Conservation (phyloP, 2,113 vertebrate genomes). For the sheep (Ovis aries) region DNA sequence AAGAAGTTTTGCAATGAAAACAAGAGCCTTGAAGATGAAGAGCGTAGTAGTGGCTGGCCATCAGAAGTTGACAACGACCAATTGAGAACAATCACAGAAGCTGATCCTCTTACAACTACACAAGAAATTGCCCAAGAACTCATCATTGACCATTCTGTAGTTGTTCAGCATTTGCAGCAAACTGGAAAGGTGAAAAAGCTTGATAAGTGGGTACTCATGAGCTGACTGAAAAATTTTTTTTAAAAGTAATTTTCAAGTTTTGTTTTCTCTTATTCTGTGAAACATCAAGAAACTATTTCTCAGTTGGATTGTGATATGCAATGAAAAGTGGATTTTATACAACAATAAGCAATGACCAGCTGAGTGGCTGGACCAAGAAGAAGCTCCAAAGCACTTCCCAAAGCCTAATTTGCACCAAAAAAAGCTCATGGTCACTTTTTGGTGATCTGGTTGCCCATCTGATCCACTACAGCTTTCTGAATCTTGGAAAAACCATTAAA, state of each 20-base stretch:
- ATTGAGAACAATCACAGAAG: background rate
- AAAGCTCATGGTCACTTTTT: background rate
- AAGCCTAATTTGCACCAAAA: background rate
- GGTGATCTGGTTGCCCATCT: background rate
- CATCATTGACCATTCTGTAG: background rate
- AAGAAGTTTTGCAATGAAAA: background rate
- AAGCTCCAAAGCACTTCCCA: background rate
- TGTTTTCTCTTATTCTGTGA: background rate
- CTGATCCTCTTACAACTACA: background rate
- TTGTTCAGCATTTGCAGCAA: background rate
- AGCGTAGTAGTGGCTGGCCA: background rate
- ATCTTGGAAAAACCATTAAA: background rate
- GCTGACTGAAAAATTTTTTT: background rate
- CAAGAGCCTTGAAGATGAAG: background rate
- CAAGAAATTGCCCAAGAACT: background rate
- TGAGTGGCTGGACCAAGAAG: background rate
- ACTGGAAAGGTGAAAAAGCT: background rate
- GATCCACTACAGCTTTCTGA: background rate
- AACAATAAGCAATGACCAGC: background rate
- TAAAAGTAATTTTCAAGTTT: background rate
- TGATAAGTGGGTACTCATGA: background rate
- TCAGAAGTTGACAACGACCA: background rate
- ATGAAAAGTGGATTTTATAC: background rate
- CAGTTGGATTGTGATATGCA: background rate
- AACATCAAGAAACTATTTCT: background rate